Evolutionary conservation across 2,888 invertebrate species (phyloP).

Genomic region (Elegia similella): DNA sequence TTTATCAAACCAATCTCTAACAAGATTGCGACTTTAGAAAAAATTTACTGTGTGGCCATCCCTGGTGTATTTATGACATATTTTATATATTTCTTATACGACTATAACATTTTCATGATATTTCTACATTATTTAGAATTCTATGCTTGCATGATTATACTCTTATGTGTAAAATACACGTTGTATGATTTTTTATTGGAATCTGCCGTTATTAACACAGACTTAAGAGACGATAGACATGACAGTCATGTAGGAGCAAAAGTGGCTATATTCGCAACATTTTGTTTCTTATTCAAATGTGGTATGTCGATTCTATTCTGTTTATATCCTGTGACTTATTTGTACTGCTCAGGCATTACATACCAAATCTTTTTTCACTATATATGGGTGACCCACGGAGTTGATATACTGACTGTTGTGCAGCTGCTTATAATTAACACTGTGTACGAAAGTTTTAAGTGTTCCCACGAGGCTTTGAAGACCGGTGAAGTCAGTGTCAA

Average conservation of each 20-base stretch:
- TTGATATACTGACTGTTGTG: conserved; percentile 6
- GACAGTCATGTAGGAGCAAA: not conserved
- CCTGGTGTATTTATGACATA: not conserved
- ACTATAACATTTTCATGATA: not conserved
- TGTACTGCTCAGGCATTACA: not conserved
- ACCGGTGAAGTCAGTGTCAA: conserved; percentile 1
- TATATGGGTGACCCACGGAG: not conserved
- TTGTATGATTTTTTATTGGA: conserved; percentile 9
- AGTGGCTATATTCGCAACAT: not conserved
- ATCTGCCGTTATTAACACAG: not conserved
- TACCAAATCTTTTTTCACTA: not conserved
- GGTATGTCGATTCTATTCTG: not conserved
- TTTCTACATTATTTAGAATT: not conserved
- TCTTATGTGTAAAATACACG: not conserved
- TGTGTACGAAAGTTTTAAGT: conserved; percentile 10
- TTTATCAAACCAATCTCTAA: conserved; percentile 12
- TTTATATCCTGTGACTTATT: not conserved
- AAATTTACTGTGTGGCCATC: not conserved
- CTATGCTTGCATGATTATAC: not conserved
- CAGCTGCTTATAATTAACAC: conserved; percentile 17
- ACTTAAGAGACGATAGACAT: not conserved
- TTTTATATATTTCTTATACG: not conserved
- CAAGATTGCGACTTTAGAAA: not conserved
- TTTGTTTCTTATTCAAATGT: not conserved
- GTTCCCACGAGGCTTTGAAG: not conserved